These are phyloP conservation scores for Parnassius glacialis DNA, from an alignment of 2,888 invertebrate genomes.

Conservation along the genomic window DNA sequence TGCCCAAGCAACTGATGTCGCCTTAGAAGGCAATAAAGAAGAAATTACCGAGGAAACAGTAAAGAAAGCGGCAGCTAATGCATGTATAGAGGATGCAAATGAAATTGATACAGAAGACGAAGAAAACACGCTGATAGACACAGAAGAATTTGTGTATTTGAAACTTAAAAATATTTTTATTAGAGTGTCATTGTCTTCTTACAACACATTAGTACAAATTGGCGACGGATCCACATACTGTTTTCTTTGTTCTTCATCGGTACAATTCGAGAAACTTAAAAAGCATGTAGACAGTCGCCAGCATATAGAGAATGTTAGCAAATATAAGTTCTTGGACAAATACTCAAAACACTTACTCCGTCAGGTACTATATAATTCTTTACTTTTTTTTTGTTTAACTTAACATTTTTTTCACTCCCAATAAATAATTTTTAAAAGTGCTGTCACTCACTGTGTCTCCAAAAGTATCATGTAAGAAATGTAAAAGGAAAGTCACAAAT, in stretches of 20 bases:
- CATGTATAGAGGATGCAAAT: background rate
- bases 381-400: too few species aligned
- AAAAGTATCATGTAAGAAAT: too few species aligned
- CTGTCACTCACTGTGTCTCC: too few species aligned
- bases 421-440: too few species aligned
- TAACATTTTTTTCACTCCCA: too few species aligned
- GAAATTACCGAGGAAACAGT: background rate
- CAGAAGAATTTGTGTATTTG: slow-evolving; percentile 36
- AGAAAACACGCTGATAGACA: slow-evolving; percentile 27
- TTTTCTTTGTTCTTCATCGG: slow-evolving; percentile 28
- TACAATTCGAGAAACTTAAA: slow-evolving; percentile 17
- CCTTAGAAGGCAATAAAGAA: background rate
- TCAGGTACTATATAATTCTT: slow-evolving; percentile 37
- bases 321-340: slow-evolving; percentile 39
- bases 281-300: slow-evolving; percentile 29
- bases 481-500: too few species aligned
- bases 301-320: slow-evolving; percentile 35
- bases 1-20: background rate
- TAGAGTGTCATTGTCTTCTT: slow-evolving; percentile 32
- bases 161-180: slow-evolving; percentile 34
- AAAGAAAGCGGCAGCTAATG: background rate
- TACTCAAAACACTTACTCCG: slow-evolving; percentile 41
- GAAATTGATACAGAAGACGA: background rate
- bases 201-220: slow-evolving; percentile 32
- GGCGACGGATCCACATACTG: slow-evolving; percentile 37